phyloP scores from a whole-genome alignment of 2,113 vertebrate species.

The Gambusia affinis region DNA sequence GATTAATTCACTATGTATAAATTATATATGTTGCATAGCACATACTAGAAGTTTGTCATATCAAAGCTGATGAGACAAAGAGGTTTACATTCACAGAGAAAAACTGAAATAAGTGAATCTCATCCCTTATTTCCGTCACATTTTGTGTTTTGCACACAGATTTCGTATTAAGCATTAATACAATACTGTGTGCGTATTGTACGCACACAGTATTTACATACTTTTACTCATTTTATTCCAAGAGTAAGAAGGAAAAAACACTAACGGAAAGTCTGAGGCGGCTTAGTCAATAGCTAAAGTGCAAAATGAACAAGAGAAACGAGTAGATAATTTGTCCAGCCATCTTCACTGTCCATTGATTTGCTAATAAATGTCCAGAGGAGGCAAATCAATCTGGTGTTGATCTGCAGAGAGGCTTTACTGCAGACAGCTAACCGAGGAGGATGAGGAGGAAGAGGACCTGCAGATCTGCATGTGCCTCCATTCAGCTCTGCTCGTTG shows the following conservation, averaged over 20 bases:
- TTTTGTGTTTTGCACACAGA: neutral
- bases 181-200: neutral
- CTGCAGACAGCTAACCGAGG: conserved; percentile 19
- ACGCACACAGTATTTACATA: no score
- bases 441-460: conserved; percentile 1
- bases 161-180: neutral
- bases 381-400: conserved; percentile 53
- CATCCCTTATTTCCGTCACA: no score
- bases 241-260: conserved; percentile 7
- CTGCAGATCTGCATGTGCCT: neutral
- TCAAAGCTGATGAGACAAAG: conserved; percentile 9
- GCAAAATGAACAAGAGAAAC: conserved; percentile 41
- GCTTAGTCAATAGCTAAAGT: conserved; percentile 6
- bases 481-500: neutral
- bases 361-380: conserved; percentile 28
- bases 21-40: conserved; percentile 19
- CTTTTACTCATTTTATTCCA: neutral
- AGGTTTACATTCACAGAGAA: neutral
- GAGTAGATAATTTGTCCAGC: conserved; percentile 42
- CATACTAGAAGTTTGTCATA: conserved; percentile 19
- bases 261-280: conserved; percentile 3
- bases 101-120: no score
- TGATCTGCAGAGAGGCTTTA: conserved; percentile 38
- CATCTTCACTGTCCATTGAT: conserved; percentile 33
- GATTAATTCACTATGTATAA: no score